Base-by-base conservation (phyloP, 2,113 vertebrate species). In the Calidris pygmaea region DNA sequence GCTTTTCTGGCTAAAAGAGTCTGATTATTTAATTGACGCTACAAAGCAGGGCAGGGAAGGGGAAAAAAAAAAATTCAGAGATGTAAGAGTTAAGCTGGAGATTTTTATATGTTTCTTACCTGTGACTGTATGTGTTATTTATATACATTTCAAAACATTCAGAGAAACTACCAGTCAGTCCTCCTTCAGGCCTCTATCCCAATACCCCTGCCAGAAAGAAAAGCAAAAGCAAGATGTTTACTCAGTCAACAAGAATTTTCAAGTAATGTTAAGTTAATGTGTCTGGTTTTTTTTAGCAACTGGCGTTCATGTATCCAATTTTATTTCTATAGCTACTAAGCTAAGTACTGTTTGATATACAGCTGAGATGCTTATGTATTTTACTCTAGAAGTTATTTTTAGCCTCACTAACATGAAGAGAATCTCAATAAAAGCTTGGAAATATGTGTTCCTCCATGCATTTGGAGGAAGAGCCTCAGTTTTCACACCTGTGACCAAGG, bases 1-100 rank as follows among this genome's bases (percentile, higher is more conserved):
- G 10, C 1, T 76, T 75, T 87, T 60, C 34, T 63, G 34, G 2
- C 12, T 53, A 60, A 34, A 74, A 37, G 9, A 63, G 3, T 41
- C 14, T 78, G 21, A 43, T 78, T 59, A 47, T 89, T 89, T 63
- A 90, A 76, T 52, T 14, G 10, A 67, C 0, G 1, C 67, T 66
- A 41, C 23, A n/a, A 20, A 76, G 39, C 0, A 1, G 18, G 24
- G 3, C 0, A 4, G 12, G 10, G 22, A 32, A 53, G 9, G 16
- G 8, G 7, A 21, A 9, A 55, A 85, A 55, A n/a, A 26, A 2
- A 0, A 9, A 47, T 59, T 81, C 21, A 65, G 48, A 65, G 3
- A 60, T 5, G 2, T 47, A 56, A 66, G 32, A 77, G 20, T 34
- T 18, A 87, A 78, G 41, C 4, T 45, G 30, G 41, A 95, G 22